These are phyloP conservation scores for Rattus norvegicus DNA, from an alignment of 2,113 vertebrate species.

Conservation along the genomic window DNA sequence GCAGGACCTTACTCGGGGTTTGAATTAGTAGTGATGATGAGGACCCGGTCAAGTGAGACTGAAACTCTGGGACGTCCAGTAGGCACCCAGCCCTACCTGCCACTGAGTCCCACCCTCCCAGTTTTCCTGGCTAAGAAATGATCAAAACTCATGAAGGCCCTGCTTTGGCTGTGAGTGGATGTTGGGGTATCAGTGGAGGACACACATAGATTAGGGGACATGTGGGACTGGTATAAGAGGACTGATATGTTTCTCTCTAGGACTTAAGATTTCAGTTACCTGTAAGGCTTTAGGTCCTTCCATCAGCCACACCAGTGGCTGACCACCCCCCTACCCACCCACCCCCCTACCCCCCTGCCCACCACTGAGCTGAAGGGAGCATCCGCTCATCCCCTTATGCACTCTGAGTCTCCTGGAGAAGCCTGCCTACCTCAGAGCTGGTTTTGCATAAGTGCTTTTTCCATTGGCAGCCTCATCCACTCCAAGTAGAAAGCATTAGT, in stretches of 20 bases:
- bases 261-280: not conserved
- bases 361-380: not conserved
- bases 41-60: too few relatives aligned
- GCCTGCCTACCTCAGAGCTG: conserved; percentile 33
- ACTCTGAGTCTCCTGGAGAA: conserved; percentile 22
- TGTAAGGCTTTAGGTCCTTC: not conserved
- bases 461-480: conserved; percentile 64
- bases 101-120: not conserved
- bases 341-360: not conserved
- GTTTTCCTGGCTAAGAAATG: not conserved
- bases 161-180: not conserved
- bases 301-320: fast-evolving
- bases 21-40: not conserved
- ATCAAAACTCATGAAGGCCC: not conserved
- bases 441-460: conserved; percentile 52
- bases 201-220: fast-evolving
- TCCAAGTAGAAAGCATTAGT: not conserved
- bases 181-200: not conserved
- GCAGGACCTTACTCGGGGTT: not conserved
- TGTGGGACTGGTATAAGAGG: not conserved
- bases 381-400: fast-evolving
- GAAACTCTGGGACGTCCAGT: too few relatives aligned
- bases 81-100: not conserved
- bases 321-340: not conserved
- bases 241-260: not conserved